These are phyloP conservation scores for Microcebus lehilahytsara DNA, from an alignment of 2,113 vertebrate species.

Conservation along the genomic window DNA sequence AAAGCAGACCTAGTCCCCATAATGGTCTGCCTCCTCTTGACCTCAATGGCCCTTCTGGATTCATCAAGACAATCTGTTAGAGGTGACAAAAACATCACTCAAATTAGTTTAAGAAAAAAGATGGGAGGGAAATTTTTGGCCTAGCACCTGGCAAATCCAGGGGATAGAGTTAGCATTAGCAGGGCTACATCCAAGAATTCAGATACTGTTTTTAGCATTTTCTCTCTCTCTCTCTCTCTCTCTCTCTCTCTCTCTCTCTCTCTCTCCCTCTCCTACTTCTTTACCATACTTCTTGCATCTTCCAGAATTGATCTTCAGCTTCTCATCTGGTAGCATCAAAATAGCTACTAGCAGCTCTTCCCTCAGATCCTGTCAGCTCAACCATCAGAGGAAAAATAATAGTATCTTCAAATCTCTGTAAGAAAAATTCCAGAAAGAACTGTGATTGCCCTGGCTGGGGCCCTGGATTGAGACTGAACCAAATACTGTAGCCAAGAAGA, in stretches of 20 bases:
- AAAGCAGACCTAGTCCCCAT: not conserved
- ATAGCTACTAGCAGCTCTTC: not conserved
- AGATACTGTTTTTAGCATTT: not conserved
- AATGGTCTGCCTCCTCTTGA: not conserved
- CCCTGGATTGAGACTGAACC: not conserved
- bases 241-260: not conserved
- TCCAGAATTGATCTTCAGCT: not conserved
- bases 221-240: not conserved
- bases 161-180: not conserved
- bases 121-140: not conserved
- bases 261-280: not conserved
- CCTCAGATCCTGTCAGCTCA: not conserved
- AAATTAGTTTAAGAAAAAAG: slow-evolving; percentile 22
- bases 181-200: not conserved
- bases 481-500: not conserved
- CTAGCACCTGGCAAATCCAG: not conserved
- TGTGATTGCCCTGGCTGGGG: not conserved
- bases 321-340: not conserved
- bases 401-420: not conserved
- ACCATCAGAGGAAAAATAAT: not conserved
- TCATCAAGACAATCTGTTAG: not conserved
- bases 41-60: not conserved
- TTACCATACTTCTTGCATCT: not conserved
- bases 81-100: not conserved
- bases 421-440: not conserved